Conservation (phyloP, 2,888 invertebrate genomes). For the Chymomyza procnemis region DNA sequence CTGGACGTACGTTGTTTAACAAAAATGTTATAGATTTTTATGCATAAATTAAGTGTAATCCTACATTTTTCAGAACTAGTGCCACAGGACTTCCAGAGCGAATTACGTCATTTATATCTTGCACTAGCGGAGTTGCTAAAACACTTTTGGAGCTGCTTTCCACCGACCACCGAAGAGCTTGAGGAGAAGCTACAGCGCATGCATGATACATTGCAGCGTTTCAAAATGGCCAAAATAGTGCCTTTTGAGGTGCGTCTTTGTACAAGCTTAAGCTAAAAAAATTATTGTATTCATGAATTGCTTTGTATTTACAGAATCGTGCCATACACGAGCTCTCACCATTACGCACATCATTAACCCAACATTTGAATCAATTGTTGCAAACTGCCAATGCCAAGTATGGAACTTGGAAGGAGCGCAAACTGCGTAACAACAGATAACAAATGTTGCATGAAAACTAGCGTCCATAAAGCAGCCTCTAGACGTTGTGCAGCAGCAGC, state of each 20-base stretch:
- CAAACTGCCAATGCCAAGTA: constrained; percentile 92
- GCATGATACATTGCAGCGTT: constrained; percentile 92
- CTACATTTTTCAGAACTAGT: constrained; percentile 88
- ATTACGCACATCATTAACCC: constrained; percentile 87
- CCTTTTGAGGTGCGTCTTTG: constrained; percentile 85
- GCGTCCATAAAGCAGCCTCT: constrained; percentile 13
- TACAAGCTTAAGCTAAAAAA: background rate
- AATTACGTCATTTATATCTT: constrained; percentile 90
- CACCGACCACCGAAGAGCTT: constrained; percentile 85
- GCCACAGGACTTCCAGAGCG: constrained; percentile 88
- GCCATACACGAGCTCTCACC: constrained; percentile 89
- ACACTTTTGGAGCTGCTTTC: constrained; percentile 97
- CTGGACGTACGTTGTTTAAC: constrained; percentile 84
- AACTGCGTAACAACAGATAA: constrained; percentile 80
- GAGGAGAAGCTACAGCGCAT: constrained; percentile 91
- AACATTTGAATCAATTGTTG: constrained; percentile 92
- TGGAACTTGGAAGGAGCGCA: constrained; percentile 90
- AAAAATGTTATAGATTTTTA: too few relatives aligned
- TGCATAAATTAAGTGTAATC: too few relatives aligned
- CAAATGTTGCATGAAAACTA: constrained; percentile 38
- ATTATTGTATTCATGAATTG: background rate
- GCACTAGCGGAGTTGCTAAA: constrained; percentile 92
- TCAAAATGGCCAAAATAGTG: constrained; percentile 90
- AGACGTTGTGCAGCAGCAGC: background rate
- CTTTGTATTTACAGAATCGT: constrained; percentile 82